A percentile compares a stretch with the other conserved stretches of the same genome.
These are phyloP conservation scores for Drosophila stalkeri DNA, from an alignment of 2,888 invertebrate genomes.

Conservation along the genomic window DNA sequence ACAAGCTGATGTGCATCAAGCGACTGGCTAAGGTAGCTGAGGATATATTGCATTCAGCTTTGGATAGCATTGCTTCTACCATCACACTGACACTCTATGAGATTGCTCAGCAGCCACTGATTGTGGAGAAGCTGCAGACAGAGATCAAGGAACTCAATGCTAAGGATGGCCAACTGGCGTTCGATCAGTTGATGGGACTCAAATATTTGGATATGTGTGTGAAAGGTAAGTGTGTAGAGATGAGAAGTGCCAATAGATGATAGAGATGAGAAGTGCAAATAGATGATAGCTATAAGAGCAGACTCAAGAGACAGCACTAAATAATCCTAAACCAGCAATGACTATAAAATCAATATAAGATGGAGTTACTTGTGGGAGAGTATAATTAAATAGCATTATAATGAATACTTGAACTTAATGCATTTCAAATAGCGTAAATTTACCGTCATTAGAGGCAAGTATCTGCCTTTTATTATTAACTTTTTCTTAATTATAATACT, in stretches of 20 bases:
- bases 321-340: background rate
- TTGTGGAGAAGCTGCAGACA: constrained; percentile 82
- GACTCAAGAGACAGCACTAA: background rate
- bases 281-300: background rate
- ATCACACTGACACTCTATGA: constrained; percentile 84
- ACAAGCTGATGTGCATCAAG: constrained; percentile 78
- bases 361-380: background rate
- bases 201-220: constrained; percentile 85
- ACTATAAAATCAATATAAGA: background rate
- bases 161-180: constrained; percentile 71
- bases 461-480: background rate
- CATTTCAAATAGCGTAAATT: background rate
- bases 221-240: constrained; percentile 75
- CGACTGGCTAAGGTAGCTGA: constrained; percentile 80
- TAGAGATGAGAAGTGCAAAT: background rate
- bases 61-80: constrained; percentile 84
- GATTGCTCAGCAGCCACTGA: constrained; percentile 83
- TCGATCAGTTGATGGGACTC: constrained; percentile 84
- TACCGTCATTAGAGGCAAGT: background rate
- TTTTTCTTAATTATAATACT: background rate
- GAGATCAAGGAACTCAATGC: constrained; percentile 78
- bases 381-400: background rate
- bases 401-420: background rate
- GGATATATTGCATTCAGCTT: constrained; percentile 70
- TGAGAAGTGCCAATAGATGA: background rate